Base-by-base conservation (phyloP, 2,113 vertebrate genomes). In the Pardalotus punctatus region DNA sequence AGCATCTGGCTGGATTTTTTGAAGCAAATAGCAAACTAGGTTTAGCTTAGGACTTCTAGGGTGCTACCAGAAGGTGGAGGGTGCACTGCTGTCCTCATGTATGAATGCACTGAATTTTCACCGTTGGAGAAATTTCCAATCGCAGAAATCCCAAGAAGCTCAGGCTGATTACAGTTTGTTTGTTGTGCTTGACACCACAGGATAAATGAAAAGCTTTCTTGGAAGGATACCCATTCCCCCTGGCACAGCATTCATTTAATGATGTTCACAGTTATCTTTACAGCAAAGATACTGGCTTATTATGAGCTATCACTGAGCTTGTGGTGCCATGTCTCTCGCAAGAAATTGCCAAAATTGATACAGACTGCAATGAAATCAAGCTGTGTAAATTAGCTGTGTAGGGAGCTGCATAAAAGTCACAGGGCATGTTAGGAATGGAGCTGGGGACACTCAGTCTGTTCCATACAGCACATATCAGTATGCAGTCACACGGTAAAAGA, bases 141-240 rank as follows among this genome's bases (percentile, higher is more conserved):
- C 38, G 50, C 56, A 91, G 83, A 94, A 96, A 94, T 89, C 83
- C 80, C 77, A 86, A 91, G 86, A 47, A 94, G 72, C 86, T 91
- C 81, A 71, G 61, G 57, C 81, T 94, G 73, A 94, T 84, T 94
- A 87, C 51, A 71, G 43, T 78, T 94, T 92, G 77, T 92, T 96
- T 96, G 80, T 81, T 92, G 86, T 86, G 83, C 65, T 67, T 79
- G 83, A 91, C 83, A 88, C 80, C 48, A 29, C 76, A 92, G 88
- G 81, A 91, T 84, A 97, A 95, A 95, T 81, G 64, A 90, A 74
- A 94, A 94, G 47, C 69, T 88, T 86, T 95, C 79, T 94, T 97
- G 95, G 94, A 97, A 91, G 80, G 72, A 84, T 81, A 94, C 77
- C 51, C 83, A 45, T 76, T 91, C 81, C 77, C 88, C 25, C 83